Conservation (phyloP, 2,113 vertebrate genomes). For the Centropus bengalensis region DNA sequence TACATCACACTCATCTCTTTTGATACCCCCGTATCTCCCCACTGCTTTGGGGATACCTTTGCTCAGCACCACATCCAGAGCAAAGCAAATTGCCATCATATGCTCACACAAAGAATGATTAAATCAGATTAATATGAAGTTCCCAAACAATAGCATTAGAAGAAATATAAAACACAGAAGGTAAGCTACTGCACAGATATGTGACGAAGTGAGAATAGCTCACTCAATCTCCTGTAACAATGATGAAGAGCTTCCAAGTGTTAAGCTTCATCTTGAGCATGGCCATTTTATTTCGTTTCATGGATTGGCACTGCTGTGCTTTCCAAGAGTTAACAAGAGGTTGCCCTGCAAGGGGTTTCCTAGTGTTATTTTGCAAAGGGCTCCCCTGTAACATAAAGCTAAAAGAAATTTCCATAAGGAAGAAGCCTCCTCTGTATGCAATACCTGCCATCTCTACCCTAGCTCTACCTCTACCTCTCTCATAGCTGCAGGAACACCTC, state of each 20-base stretch:
- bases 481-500: background rate
- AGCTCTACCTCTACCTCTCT: background rate
- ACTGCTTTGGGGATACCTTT: background rate
- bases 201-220: background rate
- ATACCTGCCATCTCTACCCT: background rate
- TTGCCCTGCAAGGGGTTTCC: background rate
- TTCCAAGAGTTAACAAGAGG: background rate
- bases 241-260: background rate
- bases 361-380: background rate
- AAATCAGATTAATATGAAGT: background rate
- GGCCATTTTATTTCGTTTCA: background rate
- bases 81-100: rapidly evolving
- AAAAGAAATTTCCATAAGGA: background rate
- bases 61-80: background rate
- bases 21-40: rapidly evolving
- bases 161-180: background rate
- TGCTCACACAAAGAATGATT: background rate
- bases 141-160: background rate
- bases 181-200: background rate
- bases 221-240: background rate
- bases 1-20: background rate
- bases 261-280: background rate
- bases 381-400: background rate
- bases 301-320: background rate
- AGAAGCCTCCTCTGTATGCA: background rate